Evolutionary conservation across 2,113 vertebrate species (phyloP).

Genomic region (Oncorhynchus nerka): DNA sequence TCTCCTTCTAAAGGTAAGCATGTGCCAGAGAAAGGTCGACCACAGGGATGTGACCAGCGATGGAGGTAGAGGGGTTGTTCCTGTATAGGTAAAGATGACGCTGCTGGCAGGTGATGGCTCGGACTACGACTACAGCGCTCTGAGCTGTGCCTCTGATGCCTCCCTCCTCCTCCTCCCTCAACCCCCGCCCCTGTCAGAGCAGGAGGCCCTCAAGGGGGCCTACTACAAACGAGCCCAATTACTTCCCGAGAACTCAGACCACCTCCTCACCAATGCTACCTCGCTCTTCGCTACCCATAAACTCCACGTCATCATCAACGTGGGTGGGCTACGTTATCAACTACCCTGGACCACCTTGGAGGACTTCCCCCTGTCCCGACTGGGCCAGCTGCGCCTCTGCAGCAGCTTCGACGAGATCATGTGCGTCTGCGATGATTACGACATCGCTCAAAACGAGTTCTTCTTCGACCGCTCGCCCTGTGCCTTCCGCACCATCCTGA

Average conservation of each 20-base stretch:
- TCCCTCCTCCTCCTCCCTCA: slow-evolving; percentile 70
- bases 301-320: slow-evolving; percentile 91
- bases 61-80: slow-evolving; percentile 30
- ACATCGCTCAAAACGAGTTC: slow-evolving; percentile 91
- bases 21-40: slow-evolving; percentile 32
- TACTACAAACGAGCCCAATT: slow-evolving; percentile 90
- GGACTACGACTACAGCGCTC: slow-evolving; percentile 94
- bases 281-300: slow-evolving; percentile 75
- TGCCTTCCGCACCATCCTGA: slow-evolving; percentile 93
- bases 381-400: slow-evolving; percentile 91
- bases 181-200: slow-evolving; percentile 79
- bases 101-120: slow-evolving; percentile 93
- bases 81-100: slow-evolving; percentile 83
- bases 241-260: slow-evolving; percentile 52
- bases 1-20: slow-evolving; percentile 31
- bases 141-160: slow-evolving; percentile 90
- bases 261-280: slow-evolving; percentile 44
- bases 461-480: slow-evolving; percentile 97
- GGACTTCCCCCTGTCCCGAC: slow-evolving; percentile 89
- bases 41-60: slow-evolving; percentile 78
- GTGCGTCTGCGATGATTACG: slow-evolving; percentile 92
- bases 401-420: slow-evolving; percentile 96
- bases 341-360: slow-evolving; percentile 96
- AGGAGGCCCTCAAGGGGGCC: slow-evolving; percentile 83
- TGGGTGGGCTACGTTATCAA: slow-evolving; percentile 92